Conservation (phyloP, 2,888 invertebrate species). For the Oegoconia quadripuncta region DNA sequence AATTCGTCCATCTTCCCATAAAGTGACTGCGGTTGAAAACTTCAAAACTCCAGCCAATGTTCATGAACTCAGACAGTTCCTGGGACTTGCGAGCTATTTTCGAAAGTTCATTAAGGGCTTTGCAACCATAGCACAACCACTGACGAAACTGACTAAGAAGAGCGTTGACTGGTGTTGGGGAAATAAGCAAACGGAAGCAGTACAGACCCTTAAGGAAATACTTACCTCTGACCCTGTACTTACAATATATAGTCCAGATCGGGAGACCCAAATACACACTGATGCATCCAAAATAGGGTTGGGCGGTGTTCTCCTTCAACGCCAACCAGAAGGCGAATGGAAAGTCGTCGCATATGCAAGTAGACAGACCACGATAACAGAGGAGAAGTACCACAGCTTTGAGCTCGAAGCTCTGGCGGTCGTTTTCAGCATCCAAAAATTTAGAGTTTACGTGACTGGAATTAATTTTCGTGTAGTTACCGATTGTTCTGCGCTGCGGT, state of each 20-base stretch:
- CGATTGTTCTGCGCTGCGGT: conserved; percentile 8
- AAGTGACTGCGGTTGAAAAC: conserved; percentile 3
- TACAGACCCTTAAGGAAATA: conserved; percentile 2
- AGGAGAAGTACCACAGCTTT: conserved; percentile 11
- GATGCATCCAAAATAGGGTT: conserved; percentile 11
- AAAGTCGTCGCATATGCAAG: conserved; percentile 13
- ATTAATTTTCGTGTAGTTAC: conserved; percentile 9
- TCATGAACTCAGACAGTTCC: conserved; percentile 18
- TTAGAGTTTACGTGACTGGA: conserved; percentile 13
- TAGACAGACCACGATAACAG: conserved; percentile 10
- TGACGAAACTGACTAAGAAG: conserved; percentile 15
- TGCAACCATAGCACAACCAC: conserved; percentile 14
- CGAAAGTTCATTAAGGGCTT: conserved; percentile 16
- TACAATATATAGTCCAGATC: conserved; percentile 4
- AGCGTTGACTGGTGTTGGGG: conserved; percentile 7
- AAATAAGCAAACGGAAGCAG: conserved; percentile 6
- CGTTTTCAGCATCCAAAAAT: conserved; percentile 14
- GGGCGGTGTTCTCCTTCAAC: conserved; percentile 9
- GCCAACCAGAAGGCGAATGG: conserved; percentile 1
- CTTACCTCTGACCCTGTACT: conserved; percentile 2
- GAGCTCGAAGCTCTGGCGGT: conserved; percentile 19
- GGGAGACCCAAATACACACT: conserved; percentile 12
- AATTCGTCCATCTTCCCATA: conserved; percentile 4
- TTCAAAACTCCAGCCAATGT: conserved; percentile 15
- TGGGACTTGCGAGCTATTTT: conserved; percentile 19